Evolutionary conservation across 2,113 vertebrate genomes (phyloP), one percentile per base, ranked within the genome.

Genomic region (Philantomba maxwellii): DNA sequence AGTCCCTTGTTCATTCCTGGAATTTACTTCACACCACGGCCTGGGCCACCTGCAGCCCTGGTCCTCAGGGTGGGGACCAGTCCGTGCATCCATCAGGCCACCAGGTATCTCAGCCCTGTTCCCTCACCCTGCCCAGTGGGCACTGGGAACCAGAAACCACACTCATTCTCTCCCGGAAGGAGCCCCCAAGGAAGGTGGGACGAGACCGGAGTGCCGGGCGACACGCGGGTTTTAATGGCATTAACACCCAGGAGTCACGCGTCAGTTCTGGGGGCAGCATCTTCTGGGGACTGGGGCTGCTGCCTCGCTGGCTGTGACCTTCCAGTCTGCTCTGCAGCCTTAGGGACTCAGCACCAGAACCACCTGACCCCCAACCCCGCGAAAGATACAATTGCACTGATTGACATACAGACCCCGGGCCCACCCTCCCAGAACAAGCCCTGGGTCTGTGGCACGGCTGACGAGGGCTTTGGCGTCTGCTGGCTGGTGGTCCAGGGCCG

Each of bases 171-270:
- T 77, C 39, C 55, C 21, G 0, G 5, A 14, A 45, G 62, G n/a
- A 23, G 55, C 47, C 75, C 87, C 33, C 64, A 45, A 45, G 94
- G 77, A 77, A 86, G 82, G 98, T 25, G 57, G 96, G 70, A 95
- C 1, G 0, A 95, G 25, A 96, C 86, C 0, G 4, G 49, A 77
- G 80, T 26, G 66, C 96, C 87, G 83, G 95, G 87, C 96, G 94
- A 98, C 98, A 92, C 12, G 0, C 96, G 81, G 36, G 86, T 98
- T 99, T 98, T 99, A 99, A 99, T 99, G 98, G 98, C 98, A 98
- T 98, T 55, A 6, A 96, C 97, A 98, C 95, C 98, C 98, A 98
- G 97, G 97, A 98, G 97, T 93, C 94, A 97, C 93, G 97, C 14
- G 73, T 97, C 96, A 77, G 89, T 95, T 98, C 92, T 2, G 96